Percentiles rank a stretch among this genome's conserved stretches.
These are phyloP conservation scores for Drosophila leontia DNA, from an alignment of 1,140 invertebrate genomes.

Conservation along the genomic window DNA sequence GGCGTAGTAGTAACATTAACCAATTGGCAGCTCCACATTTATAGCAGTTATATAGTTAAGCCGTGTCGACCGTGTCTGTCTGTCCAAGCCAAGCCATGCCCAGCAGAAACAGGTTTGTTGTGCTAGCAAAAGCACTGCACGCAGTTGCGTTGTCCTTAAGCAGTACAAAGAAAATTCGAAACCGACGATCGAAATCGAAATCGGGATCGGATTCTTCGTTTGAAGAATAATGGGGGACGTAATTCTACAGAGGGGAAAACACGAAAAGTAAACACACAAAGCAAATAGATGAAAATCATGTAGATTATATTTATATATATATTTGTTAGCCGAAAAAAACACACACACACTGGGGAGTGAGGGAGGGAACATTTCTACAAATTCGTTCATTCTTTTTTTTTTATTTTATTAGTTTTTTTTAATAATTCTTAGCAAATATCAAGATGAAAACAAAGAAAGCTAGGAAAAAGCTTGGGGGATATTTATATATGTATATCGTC, in stretches of 20 bases:
- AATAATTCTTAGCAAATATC: constrained; percentile 29
- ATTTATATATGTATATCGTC: constrained; percentile 46
- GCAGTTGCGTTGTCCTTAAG: constrained; percentile 8
- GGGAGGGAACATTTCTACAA: constrained; percentile 22
- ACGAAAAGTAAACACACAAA: constrained; percentile 4
- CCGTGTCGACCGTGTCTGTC: constrained; percentile 12
- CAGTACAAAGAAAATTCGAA: constrained; percentile 20
- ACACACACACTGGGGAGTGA: constrained; percentile 8
- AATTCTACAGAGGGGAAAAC: constrained; percentile 32
- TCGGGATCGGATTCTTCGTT: constrained; percentile 11
- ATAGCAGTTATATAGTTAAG: constrained; percentile 4
- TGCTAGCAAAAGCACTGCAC: constrained; percentile 3
- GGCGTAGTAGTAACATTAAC: constrained; percentile 7
- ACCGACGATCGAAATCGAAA: not conserved
- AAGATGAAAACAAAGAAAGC: constrained; percentile 17
- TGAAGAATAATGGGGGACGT: constrained; percentile 33
- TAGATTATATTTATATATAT: constrained; percentile 51
- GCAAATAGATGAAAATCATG: constrained; percentile 38
- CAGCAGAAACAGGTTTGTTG: not conserved
- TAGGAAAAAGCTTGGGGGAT: constrained; percentile 10
- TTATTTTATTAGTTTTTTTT: constrained; percentile 37
- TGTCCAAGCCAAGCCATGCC: not conserved
- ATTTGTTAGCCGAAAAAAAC: constrained; percentile 42
- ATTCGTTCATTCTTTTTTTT: constrained; percentile 16
- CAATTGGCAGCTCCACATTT: constrained; percentile 15